phyloP scores from a whole-genome alignment of 2,888 invertebrate species.

The Piscicola geometra region DNA sequence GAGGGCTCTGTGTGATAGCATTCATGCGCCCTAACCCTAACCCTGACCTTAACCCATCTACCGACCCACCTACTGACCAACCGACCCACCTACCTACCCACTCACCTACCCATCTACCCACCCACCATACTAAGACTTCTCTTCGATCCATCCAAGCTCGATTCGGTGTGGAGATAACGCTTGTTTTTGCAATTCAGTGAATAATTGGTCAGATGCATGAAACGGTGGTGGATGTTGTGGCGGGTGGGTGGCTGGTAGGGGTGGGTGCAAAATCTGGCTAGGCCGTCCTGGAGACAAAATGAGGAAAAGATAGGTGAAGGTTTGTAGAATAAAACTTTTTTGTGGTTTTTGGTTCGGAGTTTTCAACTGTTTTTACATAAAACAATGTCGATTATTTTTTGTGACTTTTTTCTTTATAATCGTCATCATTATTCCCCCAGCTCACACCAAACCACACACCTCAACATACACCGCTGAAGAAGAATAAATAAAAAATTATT shows the following conservation, averaged over 20 bases:
- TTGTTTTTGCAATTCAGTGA: slow-evolving; percentile 58
- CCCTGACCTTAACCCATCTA: background rate
- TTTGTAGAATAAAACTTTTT: background rate
- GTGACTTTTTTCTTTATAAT: background rate
- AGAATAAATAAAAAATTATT: too few relatives aligned
- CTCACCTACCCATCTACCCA: slow-evolving; percentile 48
- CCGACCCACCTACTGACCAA: background rate
- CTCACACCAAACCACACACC: too few relatives aligned
- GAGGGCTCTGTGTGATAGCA: background rate
- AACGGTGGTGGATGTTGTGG: slow-evolving; percentile 56
- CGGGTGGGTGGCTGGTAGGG: slow-evolving; percentile 56
- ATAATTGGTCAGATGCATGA: slow-evolving; percentile 60
- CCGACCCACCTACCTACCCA: background rate
- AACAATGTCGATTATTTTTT: background rate
- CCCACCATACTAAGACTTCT: slow-evolving; percentile 56
- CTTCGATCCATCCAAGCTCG: slow-evolving; percentile 56
- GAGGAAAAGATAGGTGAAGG: background rate
- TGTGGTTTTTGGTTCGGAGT: too few relatives aligned
- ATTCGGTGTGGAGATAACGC: slow-evolving; percentile 55
- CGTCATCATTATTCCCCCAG: too few relatives aligned
- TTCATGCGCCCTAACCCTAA: background rate
- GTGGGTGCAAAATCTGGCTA: slow-evolving; percentile 59
- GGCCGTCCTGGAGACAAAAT: slow-evolving; percentile 48
- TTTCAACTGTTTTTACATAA: background rate
- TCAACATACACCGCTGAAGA: too few relatives aligned